Percentiles rank a stretch among this genome's conserved stretches.
Evolutionary conservation across 2,888 invertebrate species (phyloP).

Genomic region (Dryomyza anilis): DNA sequence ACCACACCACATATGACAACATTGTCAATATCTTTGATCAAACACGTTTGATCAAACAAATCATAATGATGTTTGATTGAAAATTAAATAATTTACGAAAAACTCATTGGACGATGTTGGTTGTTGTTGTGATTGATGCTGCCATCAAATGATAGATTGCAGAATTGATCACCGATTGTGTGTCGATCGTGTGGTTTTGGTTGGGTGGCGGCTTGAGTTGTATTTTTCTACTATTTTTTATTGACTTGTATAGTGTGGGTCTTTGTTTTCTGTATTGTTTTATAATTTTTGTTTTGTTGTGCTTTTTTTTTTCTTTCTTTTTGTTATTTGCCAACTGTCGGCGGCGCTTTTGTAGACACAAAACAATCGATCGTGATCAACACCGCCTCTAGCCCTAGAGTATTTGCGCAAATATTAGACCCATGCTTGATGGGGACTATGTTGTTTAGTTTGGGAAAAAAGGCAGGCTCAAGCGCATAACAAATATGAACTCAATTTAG

Average conservation of each 20-base stretch:
- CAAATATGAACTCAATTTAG: no score
- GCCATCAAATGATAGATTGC: not conserved
- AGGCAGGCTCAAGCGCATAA: no score
- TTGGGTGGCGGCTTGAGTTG: not conserved
- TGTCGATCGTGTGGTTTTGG: not conserved
- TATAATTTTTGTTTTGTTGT: not conserved
- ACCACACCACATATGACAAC: not conserved
- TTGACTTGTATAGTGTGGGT: no score
- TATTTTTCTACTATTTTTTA: not conserved
- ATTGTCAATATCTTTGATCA: conserved; percentile 32
- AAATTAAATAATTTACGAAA: conserved; percentile 43
- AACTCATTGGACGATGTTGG: not conserved
- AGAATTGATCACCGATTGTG: not conserved
- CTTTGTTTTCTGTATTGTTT: not conserved
- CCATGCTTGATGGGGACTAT: not conserved
- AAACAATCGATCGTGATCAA: no score
- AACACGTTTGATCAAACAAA: conserved; percentile 12
- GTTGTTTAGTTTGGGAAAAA: no score
- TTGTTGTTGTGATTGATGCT: not conserved
- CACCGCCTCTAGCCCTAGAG: not conserved
- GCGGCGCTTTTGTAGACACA: conserved; percentile 18
- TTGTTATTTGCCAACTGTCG: conserved; percentile 16
- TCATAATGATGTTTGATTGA: conserved; percentile 45
- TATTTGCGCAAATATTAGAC: conserved; percentile 15
- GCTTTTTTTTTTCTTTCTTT: not conserved